phyloP scores from a whole-genome alignment of 2,113 vertebrate species.

The zebrafish (Danio rerio) region DNA sequence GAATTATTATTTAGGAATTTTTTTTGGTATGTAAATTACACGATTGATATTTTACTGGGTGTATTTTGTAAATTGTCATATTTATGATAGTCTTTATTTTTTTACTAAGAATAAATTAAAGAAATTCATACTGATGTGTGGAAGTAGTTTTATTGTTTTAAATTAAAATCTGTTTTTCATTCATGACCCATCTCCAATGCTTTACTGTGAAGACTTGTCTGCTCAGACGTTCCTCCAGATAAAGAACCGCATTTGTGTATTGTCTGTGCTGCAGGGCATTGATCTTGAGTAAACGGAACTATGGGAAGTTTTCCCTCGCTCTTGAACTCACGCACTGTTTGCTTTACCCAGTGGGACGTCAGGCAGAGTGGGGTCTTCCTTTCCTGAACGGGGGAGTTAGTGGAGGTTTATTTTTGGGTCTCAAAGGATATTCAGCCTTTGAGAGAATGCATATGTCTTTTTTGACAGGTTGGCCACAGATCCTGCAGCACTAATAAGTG shows the following conservation, averaged over 20 bases:
- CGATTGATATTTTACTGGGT: no score
- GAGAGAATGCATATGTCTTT: slow-evolving; percentile 62
- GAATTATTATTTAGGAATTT: no score
- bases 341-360: slow-evolving; percentile 43
- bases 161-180: no score
- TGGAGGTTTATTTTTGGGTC: slow-evolving; percentile 65
- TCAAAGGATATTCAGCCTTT: slow-evolving; percentile 59
- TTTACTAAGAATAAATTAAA: no score
- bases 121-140: no score
- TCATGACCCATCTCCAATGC: slow-evolving; percentile 34
- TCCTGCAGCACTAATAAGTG: not conserved
- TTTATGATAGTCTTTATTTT: no score
- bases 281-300: slow-evolving; percentile 55
- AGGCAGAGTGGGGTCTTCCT: slow-evolving; percentile 62
- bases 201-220: slow-evolving; percentile 58
- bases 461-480: slow-evolving; percentile 58
- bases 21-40: no score
- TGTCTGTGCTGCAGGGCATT: slow-evolving; percentile 64
- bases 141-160: no score
- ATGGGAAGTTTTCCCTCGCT: slow-evolving; percentile 54
- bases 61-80: no score
- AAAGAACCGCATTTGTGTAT: slow-evolving; percentile 68
- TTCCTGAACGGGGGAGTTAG: slow-evolving; percentile 46
- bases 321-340: slow-evolving; percentile 61
- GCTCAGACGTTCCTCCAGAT: slow-evolving; percentile 68